A percentile compares a stretch with the other conserved stretches of the same genome.
These are phyloP conservation scores for Plectrocnemia conspersa DNA, from an alignment of 1,140 invertebrate species.

Conservation along the genomic window DNA sequence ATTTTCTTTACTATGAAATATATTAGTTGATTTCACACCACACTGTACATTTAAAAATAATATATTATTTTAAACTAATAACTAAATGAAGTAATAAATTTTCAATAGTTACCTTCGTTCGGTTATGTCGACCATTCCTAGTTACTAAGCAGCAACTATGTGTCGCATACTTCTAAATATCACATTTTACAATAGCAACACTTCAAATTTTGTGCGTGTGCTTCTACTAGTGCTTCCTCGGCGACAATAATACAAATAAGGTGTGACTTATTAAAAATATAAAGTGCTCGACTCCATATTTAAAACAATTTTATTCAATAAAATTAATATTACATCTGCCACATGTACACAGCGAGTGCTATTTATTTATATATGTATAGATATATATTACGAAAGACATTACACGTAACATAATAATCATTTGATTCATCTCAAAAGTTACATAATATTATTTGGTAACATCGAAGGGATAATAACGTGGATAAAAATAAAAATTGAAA, in stretches of 20 bases:
- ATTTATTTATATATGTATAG: no score
- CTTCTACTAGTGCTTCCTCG: conserved; percentile 31
- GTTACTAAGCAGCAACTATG: no score
- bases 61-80: no score
- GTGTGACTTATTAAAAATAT: conserved; percentile 24
- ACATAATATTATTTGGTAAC: conserved; percentile 28
- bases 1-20: no score
- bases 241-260: conserved; percentile 18
- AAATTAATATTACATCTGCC: conserved; percentile 35
- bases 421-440: conserved; percentile 21
- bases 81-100: no score
- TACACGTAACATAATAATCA: conserved; percentile 24
- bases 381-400: conserved; percentile 27
- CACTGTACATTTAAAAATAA: no score
- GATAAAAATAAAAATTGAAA: no score
- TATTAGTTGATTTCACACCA: no score
- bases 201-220: conserved; percentile 31
- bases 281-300: conserved; percentile 31
- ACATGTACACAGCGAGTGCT: conserved; percentile 31
- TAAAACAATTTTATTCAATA: conserved; percentile 35
- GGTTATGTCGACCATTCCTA: no score
- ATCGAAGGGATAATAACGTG: conserved; percentile 31
- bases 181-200: conserved; percentile 20
- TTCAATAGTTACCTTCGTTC: no score
- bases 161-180: no score